Conservation (phyloP, 2,797 vertebrate species). For the Cygnus olor region DNA sequence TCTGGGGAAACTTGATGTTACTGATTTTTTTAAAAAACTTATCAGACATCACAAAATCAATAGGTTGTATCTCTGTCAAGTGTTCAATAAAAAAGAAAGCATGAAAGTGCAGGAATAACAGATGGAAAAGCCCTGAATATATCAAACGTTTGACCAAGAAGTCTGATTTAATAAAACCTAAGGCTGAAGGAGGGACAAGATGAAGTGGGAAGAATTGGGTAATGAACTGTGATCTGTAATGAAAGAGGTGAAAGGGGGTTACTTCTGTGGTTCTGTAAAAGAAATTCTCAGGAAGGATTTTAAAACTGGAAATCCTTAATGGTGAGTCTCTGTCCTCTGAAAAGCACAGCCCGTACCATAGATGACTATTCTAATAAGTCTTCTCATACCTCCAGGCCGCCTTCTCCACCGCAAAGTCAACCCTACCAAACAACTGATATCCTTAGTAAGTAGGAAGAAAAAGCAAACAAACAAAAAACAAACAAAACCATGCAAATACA, state of each 20-base stretch:
- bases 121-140: neutral
- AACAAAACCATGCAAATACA: neutral
- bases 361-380: neutral
- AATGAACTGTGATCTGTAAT: neutral
- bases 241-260: neutral
- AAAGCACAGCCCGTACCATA: neutral
- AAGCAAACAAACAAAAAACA: neutral
- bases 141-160: neutral
- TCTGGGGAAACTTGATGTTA: neutral
- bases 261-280: neutral
- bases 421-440: neutral
- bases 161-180: neutral
- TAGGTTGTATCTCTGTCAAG: neutral
- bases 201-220: neutral
- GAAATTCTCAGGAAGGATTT: neutral
- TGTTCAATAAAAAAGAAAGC: neutral
- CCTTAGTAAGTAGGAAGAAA: neutral
- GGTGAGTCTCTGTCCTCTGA: neutral
- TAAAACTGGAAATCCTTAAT: neutral
- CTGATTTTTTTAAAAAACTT: neutral
- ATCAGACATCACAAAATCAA: neutral
- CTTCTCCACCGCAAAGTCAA: neutral
- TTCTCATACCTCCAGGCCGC: neutral
- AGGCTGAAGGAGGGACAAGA: neutral
- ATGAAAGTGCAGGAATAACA: neutral